These are phyloP conservation scores for Drosophila auraria DNA, from an alignment of 1,140 invertebrate genomes.

Conservation along the genomic window DNA sequence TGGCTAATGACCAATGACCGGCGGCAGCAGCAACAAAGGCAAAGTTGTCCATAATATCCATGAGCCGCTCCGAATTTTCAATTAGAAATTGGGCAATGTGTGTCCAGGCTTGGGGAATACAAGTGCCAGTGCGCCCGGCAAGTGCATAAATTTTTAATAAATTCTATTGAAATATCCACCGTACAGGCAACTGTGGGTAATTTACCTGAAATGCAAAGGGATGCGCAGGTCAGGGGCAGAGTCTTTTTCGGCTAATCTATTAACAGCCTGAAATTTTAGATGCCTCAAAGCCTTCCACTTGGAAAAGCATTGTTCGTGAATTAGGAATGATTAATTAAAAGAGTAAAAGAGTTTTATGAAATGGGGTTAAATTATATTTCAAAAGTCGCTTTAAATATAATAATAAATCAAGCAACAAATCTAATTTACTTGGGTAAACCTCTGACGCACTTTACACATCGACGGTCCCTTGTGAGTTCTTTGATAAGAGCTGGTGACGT, in stretches of 20 bases:
- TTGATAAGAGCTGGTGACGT: background rate
- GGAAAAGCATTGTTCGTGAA: background rate
- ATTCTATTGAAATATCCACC: constrained; percentile 48
- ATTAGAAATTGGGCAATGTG: constrained; percentile 68
- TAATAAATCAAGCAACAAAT: background rate
- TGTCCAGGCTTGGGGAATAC: constrained; percentile 42
- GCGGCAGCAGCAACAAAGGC: constrained; percentile 42
- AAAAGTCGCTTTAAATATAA: too few species aligned
- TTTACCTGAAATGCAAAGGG: constrained; percentile 32
- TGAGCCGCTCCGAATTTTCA: constrained; percentile 68
- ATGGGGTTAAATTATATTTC: too few species aligned
- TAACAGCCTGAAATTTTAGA: constrained; percentile 11
- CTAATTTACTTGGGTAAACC: background rate
- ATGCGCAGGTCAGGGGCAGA: background rate
- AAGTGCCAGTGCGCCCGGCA: constrained; percentile 30
- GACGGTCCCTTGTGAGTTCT: too few species aligned
- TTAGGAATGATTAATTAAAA: background rate
- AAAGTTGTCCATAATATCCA: constrained; percentile 70
- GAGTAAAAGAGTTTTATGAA: too few species aligned
- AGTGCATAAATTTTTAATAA: constrained; percentile 70
- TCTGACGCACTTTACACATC: background rate
- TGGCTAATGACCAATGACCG: constrained; percentile 63
- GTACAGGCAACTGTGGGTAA: constrained; percentile 19
- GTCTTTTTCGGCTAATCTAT: constrained; percentile 7
- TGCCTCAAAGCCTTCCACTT: background rate